Conservation (phyloP, 2,113 vertebrate species). For the Puntigrus tetrazona region DNA sequence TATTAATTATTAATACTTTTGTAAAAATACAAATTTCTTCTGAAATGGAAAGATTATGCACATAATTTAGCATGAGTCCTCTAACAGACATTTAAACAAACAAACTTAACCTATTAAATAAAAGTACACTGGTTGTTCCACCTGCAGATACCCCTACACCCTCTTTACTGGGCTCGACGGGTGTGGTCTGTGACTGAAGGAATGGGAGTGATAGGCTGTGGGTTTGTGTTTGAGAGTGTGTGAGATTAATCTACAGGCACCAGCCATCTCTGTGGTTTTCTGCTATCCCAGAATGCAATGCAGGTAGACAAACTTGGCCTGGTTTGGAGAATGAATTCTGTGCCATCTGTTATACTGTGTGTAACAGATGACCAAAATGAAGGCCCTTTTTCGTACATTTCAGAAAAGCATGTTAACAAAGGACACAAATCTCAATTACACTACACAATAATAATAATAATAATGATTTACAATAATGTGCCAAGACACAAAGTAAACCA, state of each 20-base stretch:
- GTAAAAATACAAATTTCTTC: background rate
- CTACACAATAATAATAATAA: too few species aligned
- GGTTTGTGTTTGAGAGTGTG: constrained; percentile 50
- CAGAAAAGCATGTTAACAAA: background rate
- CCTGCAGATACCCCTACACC: constrained; percentile 33
- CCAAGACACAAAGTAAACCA: background rate
- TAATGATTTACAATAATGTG: too few species aligned
- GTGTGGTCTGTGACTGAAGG: constrained; percentile 57
- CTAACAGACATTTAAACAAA: background rate
- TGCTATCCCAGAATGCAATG: constrained; percentile 16
- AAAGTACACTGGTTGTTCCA: constrained; percentile 3
- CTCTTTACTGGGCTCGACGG: background rate
- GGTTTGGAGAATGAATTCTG: background rate
- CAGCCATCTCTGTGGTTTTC: constrained; percentile 55
- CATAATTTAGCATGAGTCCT: background rate
- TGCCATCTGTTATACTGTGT: background rate
- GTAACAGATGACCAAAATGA: background rate
- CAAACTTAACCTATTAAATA: background rate
- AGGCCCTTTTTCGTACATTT: background rate
- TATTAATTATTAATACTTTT: too few species aligned
- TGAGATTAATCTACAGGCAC: constrained; percentile 44
- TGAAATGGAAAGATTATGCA: background rate
- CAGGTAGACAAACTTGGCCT: background rate
- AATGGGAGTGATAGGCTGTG: constrained; percentile 57
- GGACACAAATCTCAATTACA: background rate